These are phyloP conservation scores for Stenodema calcarata DNA, from an alignment of 2,888 invertebrate species.

Conservation along the genomic window DNA sequence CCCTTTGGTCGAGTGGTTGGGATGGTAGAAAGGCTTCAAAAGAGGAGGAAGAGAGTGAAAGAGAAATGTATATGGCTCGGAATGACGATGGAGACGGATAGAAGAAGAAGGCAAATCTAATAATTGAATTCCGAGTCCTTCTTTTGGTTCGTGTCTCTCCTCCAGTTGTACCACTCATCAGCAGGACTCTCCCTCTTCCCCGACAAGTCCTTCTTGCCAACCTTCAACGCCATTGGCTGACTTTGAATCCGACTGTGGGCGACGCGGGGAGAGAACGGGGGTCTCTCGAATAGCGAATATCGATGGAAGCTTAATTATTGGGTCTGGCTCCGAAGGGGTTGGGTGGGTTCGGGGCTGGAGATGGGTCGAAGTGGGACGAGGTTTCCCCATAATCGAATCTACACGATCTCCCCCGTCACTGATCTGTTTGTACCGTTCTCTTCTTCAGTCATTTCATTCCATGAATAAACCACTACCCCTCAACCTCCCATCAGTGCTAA, in stretches of 20 bases:
- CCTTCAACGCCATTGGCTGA: conserved; percentile 8
- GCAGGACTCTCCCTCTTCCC: background rate
- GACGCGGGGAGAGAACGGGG: background rate
- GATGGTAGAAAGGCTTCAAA: background rate
- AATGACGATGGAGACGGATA: background rate
- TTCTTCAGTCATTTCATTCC: conserved; percentile 4
- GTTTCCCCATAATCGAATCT: conserved; percentile 4
- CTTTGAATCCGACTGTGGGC: background rate
- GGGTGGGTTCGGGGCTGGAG: background rate
- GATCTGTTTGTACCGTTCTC: conserved; percentile 2
- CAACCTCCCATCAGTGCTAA: background rate
- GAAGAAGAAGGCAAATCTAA: conserved; percentile 43
- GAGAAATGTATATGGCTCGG: background rate
- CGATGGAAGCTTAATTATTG: conserved; percentile 13
- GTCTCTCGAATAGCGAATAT: background rate
- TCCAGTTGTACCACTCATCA: background rate
- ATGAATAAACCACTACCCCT: conserved; percentile 6
- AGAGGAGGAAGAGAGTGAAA: background rate
- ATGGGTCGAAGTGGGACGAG: background rate
- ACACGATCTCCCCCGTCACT: conserved; percentile 3
- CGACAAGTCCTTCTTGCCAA: background rate
- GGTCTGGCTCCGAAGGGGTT: background rate
- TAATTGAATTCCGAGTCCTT: conserved; percentile 46
- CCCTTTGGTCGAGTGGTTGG: background rate
- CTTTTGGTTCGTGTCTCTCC: background rate